Evolutionary conservation across 2,113 vertebrate species (phyloP).

Genomic region (Pelodiscus sinensis): DNA sequence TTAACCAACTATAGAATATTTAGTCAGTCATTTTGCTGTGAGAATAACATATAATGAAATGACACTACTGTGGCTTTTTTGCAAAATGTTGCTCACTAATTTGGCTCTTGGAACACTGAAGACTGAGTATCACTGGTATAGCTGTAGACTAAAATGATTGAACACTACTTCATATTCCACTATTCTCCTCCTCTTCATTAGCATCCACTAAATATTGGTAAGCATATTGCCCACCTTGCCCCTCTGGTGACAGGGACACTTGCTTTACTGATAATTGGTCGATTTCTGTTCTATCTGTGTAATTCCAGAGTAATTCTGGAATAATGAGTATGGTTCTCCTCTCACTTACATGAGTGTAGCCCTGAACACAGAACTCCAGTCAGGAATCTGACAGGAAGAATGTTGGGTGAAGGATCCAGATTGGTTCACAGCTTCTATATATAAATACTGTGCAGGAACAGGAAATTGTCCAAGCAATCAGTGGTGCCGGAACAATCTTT

Average conservation of each 20-base stretch:
- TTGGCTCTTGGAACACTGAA: background rate
- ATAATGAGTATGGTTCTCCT: background rate
- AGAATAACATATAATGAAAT: background rate
- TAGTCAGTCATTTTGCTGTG: background rate
- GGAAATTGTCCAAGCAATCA: background rate
- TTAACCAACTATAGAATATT: background rate
- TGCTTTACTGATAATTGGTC: background rate
- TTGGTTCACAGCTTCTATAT: background rate
- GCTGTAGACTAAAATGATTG: background rate
- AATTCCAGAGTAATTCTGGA: background rate
- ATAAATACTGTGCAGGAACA: background rate
- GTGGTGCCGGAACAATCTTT: too few relatives aligned
- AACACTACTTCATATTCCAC: background rate
- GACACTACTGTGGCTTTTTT: background rate
- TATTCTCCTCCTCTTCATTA: background rate
- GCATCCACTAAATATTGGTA: background rate
- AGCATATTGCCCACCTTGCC: background rate
- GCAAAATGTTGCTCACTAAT: background rate
- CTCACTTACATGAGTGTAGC: background rate
- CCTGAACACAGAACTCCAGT: background rate
- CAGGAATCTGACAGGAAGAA: background rate
- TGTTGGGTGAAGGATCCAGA: background rate
- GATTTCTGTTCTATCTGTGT: background rate
- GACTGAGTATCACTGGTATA: background rate
- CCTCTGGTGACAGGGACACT: background rate